phyloP scores from a whole-genome alignment of 2,888 invertebrate genomes.

The Lysandra bellargus region DNA sequence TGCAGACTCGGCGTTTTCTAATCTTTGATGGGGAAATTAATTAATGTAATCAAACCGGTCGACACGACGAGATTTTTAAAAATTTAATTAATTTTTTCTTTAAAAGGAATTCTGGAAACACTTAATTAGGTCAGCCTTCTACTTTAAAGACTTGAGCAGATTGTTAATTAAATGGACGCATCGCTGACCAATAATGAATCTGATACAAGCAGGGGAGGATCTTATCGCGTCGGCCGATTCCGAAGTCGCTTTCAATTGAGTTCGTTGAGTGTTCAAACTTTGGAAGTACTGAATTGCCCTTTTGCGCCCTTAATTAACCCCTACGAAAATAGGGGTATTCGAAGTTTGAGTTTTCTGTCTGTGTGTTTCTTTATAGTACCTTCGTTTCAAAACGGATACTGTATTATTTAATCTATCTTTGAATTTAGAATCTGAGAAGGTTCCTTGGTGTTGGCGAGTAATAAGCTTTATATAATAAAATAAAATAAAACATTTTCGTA shows the following conservation, averaged over 20 bases:
- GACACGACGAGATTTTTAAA: conserved; percentile 16
- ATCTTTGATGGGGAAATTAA: conserved; percentile 26
- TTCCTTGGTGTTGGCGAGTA: no score
- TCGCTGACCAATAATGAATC: not conserved
- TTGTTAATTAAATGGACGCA: not conserved
- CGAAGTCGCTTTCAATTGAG: not conserved
- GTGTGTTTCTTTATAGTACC: no score
- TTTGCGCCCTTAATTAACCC: not conserved
- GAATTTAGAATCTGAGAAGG: no score
- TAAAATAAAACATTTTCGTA: no score
- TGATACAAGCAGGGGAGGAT: not conserved
- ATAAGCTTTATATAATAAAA: no score
- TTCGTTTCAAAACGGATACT: no score
- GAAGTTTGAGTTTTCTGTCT: not conserved
- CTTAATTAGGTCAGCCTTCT: not conserved
- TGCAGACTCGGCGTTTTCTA: conserved; percentile 20
- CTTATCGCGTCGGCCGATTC: not conserved
- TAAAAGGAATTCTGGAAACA: not conserved
- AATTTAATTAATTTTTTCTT: conserved; percentile 3
- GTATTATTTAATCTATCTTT: no score
- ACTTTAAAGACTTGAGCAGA: not conserved
- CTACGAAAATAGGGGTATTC: not conserved
- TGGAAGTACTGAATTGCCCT: not conserved
- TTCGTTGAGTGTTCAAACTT: not conserved
- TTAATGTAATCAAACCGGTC: conserved; percentile 28